Evolutionary conservation across 1,140 invertebrate genomes (phyloP), one percentile per base, ranked within the genome.

Genomic region (Doryteuthis pealeii): DNA sequence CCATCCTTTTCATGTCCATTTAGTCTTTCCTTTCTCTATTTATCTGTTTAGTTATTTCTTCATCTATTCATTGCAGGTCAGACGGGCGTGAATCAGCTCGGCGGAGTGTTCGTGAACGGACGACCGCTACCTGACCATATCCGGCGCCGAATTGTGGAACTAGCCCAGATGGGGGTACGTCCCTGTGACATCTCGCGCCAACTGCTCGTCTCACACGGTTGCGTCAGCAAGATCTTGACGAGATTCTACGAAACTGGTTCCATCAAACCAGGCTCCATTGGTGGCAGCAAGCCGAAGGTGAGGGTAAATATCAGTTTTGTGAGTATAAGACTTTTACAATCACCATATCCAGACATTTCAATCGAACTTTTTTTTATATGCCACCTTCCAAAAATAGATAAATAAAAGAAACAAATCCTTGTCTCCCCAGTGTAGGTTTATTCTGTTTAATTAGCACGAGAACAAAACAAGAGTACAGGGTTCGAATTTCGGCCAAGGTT

Each of bases 191-290:
- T 98, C 72, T 96, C 94, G n/a, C 90, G 96, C 40, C 95, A 97
- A 87, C 89, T 98, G 70, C 91, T 95, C 1, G 96, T 98, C 8
- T 96, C 94, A 28, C 96, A 98, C 89, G 96, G 96, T 31, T 98
- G 96, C 87, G 96, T 98, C 0, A 96, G 94, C 78, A 98, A 98
- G 89, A 98, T 98, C 84, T 95, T 95, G 33, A 90, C 96, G 6
- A 78, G 97, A 90, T 98, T 97, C 90, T 99, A 99, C 88, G 97
- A 99, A 89, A 99, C 86, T 0, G 85, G 85, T 66, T 98, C 95
- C 83, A 99, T 99, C 89, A 97, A 97, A 86, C 97, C 97, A 18
- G 97, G 97, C 6, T 97, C 99, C 49, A 99, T 99, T 84, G 98
- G 98, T 1, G 98, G 98, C 15, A 97, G 95, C 54, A 99, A 99